A percentile compares a stretch with the other conserved stretches of the same genome.
Conservation (phyloP, 2,113 vertebrate species). For the Pterocles gutturalis region DNA sequence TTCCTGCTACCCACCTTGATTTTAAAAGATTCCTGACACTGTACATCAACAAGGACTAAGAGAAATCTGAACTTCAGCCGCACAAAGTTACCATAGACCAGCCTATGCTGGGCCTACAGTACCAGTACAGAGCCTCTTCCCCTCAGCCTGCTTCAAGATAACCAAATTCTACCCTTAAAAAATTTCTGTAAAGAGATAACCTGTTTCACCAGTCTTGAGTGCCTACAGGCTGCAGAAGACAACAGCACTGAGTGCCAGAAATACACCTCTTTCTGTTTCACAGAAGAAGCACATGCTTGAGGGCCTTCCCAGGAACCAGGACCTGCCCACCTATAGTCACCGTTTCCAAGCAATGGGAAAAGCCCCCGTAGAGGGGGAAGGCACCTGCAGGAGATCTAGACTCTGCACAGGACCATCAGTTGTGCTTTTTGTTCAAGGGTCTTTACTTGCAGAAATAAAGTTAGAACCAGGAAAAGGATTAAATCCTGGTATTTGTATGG, state of each 20-base stretch:
- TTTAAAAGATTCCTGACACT: background rate
- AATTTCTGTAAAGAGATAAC: background rate
- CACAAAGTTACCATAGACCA: background rate
- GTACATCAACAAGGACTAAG: background rate
- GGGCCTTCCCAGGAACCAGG: fast-evolving
- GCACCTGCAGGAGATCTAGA: background rate
- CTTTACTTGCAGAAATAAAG: background rate
- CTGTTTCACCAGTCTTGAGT: background rate
- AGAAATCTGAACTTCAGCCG: background rate
- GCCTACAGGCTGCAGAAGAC: background rate
- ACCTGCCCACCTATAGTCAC: background rate
- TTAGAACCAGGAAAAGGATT: background rate
- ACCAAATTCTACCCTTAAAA: background rate
- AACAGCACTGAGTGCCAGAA: background rate
- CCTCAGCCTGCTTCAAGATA: background rate
- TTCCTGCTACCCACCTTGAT: background rate
- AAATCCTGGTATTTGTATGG: background rate
- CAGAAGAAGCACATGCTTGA: background rate
- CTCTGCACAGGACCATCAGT: background rate
- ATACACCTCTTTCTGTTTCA: background rate
- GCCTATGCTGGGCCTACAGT: background rate
- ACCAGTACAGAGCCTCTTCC: background rate
- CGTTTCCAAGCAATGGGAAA: background rate
- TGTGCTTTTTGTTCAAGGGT: background rate
- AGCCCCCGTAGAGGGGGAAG: background rate